phyloP scores from a whole-genome alignment of 2,888 invertebrate genomes.

The Netelia fuscicornis region DNA sequence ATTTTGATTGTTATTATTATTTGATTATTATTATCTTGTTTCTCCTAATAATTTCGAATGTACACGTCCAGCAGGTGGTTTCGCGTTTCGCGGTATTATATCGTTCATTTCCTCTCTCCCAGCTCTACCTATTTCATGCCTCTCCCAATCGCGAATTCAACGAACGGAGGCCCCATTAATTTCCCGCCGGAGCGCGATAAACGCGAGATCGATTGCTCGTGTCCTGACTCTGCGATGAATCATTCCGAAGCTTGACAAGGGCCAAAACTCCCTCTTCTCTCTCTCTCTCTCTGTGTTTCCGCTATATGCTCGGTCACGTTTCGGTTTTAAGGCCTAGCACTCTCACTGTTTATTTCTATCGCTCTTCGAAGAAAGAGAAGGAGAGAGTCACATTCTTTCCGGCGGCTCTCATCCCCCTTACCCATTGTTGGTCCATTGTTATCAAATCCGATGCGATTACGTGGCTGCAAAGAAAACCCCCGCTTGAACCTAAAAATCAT shows the following conservation, averaged over 20 bases:
- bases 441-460: conserved; percentile 55
- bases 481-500: conserved; percentile 5
- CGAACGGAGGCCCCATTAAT: conserved; percentile 75
- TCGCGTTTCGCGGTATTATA: not conserved
- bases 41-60: not conserved
- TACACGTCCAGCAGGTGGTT: conserved; percentile 67
- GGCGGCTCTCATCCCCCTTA: conserved; percentile 48
- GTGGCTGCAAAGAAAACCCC: conserved; percentile 50
- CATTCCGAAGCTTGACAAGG: conserved; percentile 75
- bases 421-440: conserved; percentile 60
- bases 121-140: not conserved
- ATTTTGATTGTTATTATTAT: not conserved
- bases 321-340: conserved; percentile 68
- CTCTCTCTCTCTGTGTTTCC: conserved; percentile 43
- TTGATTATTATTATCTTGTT: not conserved
- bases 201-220: conserved; percentile 77
- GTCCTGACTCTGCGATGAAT: conserved; percentile 77
- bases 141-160: conserved; percentile 70
- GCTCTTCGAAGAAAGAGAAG: conserved; percentile 20
- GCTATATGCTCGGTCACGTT: conserved; percentile 76
- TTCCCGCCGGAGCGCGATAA: conserved; percentile 69
- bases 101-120: not conserved
- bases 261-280: conserved; percentile 33
- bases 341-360: conserved; percentile 52
- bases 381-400: conserved; percentile 39